Evolutionary conservation across 2,797 vertebrate genomes (phyloP), one percentile per base, ranked within the genome.

Genomic region (Apogon hyalosoma): DNA sequence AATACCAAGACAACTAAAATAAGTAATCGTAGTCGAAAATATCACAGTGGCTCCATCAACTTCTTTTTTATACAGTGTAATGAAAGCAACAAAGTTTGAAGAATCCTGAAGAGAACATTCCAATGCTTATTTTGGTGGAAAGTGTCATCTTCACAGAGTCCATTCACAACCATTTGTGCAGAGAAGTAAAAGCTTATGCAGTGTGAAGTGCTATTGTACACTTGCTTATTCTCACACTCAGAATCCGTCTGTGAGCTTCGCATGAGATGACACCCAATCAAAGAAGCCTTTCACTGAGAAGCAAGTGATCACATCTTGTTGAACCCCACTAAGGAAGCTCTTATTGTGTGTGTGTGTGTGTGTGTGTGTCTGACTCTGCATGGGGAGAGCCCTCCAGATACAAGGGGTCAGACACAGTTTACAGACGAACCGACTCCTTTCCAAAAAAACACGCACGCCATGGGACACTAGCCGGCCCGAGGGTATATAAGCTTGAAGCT

Each of bases 351-450:
- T 59, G 63, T 45, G 53, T 60, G 56, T 36, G 62, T 11, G 47
- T 8, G 51, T 42, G 50, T n/a, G n/a, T n/a, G n/a, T n/a, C n/a
- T n/a, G n/a, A n/a, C n/a, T n/a, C n/a, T 67, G 55, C 21, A 49
- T 33, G 50, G 58, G 54, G 62, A 45, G 66, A 65, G 52, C 72
- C 69, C 72, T 71, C 66, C 66, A 77, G 75, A 86, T 63, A 65
- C 60, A 41, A 3, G 1, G 64, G 87, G 88, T 91, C 83, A 91
- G 56, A 69, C 68, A 74, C 76, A 89, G 87, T 91, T 90, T 88
- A 86, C 82, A 90, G 90, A 91, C 84, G 47, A 36, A 73, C 70
- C 16, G 87, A 86, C 88, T 92, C 83, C 73, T 74, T 77, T 59
- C 65, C 67, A n/a, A 62, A 73, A 77, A 76, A 78, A 71, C 47